These are phyloP conservation scores for Ornithoptera alexandrae DNA, from an alignment of 2,888 invertebrate species.

Conservation along the genomic window DNA sequence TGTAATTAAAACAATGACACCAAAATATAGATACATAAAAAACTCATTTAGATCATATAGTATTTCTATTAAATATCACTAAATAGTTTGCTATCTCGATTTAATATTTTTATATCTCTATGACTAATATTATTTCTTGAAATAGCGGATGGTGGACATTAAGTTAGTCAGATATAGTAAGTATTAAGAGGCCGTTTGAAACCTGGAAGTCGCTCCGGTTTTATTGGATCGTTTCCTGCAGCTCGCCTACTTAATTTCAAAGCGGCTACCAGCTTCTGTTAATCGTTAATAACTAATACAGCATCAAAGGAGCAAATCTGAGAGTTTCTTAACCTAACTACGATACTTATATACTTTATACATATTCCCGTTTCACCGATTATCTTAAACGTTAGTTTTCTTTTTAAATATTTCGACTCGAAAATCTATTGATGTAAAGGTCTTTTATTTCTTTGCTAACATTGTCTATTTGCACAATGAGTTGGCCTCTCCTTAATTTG, in stretches of 20 bases:
- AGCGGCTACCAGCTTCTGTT: constrained; percentile 42
- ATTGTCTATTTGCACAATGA: constrained; percentile 7
- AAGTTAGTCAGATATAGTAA: constrained; percentile 21
- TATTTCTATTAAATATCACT: too few relatives aligned
- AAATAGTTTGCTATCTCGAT: background rate
- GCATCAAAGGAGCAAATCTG: constrained; percentile 59
- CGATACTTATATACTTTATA: constrained; percentile 1
- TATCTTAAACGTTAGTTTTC: background rate
- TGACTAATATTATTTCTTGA: background rate
- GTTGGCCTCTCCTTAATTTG: constrained; percentile 12
- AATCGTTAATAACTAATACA: constrained; percentile 61
- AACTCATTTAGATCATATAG: too few relatives aligned
- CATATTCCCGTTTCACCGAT: background rate
- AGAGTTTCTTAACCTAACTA: constrained; percentile 47
- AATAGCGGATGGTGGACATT: constrained; percentile 10
- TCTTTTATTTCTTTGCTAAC: background rate
- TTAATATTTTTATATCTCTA: background rate
- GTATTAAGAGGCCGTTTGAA: constrained; percentile 27
- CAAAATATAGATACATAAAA: too few relatives aligned
- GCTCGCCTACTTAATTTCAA: constrained; percentile 42
- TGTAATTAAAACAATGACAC: too few relatives aligned
- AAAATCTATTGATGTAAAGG: background rate
- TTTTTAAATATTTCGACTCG: background rate
- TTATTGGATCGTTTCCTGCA: constrained; percentile 56
- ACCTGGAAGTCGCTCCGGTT: constrained; percentile 31